Percentiles rank a stretch among this genome's conserved stretches.
These are phyloP conservation scores for Pocillopora meandrina DNA, from an alignment of 92 coral and sea anemone genomes.

Conservation along the genomic window DNA sequence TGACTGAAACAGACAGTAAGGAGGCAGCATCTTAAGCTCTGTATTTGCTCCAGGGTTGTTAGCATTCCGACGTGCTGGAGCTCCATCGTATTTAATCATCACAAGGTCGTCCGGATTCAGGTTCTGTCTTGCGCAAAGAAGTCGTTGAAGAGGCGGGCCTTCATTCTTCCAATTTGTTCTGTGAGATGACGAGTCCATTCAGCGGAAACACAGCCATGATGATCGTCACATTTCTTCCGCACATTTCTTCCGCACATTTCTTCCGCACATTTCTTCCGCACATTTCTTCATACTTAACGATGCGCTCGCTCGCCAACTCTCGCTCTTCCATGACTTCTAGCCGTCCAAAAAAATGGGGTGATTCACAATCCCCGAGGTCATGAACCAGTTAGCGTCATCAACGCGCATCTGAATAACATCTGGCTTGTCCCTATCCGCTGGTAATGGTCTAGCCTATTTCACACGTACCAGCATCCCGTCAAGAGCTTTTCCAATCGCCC, in stretches of 20 bases:
- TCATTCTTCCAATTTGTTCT: conserved; percentile 47
- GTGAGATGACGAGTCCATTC: conserved; percentile 49
- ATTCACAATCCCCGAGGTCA: conserved; percentile 30
- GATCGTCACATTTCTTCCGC: conserved; percentile 15
- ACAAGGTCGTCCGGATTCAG: conserved; percentile 52
- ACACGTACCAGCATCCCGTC: conserved; percentile 16
- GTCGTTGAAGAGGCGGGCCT: conserved; percentile 35
- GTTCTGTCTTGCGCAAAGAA: conserved; percentile 48
- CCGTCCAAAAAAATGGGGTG: conserved; percentile 25
- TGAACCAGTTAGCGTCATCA: conserved; percentile 42
- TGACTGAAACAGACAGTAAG: conserved; percentile 12
- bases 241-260: background rate
- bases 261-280: background rate
- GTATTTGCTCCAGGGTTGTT: conserved; percentile 29
- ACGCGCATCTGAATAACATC: conserved; percentile 37
- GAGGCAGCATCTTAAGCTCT: background rate
- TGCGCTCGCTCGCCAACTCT: too few relatives aligned
- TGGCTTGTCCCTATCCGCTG: conserved; percentile 53
- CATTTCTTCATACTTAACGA: too few relatives aligned
- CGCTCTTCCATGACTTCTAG: too few relatives aligned
- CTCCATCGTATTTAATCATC: conserved; percentile 37
- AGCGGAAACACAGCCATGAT: conserved; percentile 35
- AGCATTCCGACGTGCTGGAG: conserved; percentile 40
- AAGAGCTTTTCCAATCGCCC: conserved; percentile 39
- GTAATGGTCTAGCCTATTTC: conserved; percentile 49